Percentiles rank a stretch among this genome's conserved stretches.
Conservation (phyloP, 1,140 invertebrate species). For the Cyclina sinensis region DNA sequence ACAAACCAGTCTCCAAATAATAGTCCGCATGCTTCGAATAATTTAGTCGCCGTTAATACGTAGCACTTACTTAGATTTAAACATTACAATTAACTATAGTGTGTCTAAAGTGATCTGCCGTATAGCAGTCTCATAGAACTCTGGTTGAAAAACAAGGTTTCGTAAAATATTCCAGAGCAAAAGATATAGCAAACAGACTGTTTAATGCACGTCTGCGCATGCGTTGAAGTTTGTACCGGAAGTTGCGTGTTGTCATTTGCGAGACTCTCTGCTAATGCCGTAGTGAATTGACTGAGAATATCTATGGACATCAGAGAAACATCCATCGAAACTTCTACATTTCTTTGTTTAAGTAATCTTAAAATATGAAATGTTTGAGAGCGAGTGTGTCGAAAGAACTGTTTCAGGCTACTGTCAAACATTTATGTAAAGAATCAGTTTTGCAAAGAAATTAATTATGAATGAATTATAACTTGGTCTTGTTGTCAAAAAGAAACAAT, state of each 20-base stretch:
- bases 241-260: background rate
- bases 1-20: constrained; percentile 69
- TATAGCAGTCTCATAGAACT: background rate
- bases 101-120: background rate
- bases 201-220: background rate
- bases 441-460: no score
- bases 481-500: no score
- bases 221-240: background rate
- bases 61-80: constrained; percentile 39
- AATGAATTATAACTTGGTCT: no score
- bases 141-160: constrained; percentile 20
- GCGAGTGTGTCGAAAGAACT: background rate
- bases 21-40: constrained; percentile 71
- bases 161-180: background rate
- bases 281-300: background rate
- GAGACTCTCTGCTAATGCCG: background rate
- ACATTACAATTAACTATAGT: background rate
- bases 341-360: constrained; percentile 6
- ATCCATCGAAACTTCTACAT: constrained; percentile 1
- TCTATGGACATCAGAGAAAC: constrained; percentile 1
- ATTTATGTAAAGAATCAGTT: no score
- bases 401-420: no score
- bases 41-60: constrained; percentile 74
- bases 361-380: background rate
- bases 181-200: background rate